Percentiles rank a stretch among this genome's conserved stretches.
Conservation (phyloP, 1,140 invertebrate genomes). For the Neodiprion fabricii region DNA sequence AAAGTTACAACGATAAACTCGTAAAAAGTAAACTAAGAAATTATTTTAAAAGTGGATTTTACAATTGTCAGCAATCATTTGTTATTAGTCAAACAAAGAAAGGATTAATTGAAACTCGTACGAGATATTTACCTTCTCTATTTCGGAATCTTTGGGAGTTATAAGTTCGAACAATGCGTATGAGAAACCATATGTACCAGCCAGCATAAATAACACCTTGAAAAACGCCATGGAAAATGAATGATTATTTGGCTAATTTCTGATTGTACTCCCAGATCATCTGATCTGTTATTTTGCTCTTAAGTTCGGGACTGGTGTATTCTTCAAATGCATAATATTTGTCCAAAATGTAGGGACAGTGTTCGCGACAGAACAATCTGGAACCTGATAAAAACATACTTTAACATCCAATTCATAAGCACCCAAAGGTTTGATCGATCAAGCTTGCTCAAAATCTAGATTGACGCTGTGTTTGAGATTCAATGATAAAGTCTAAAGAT, state of each 20-base stretch:
- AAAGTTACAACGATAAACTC: too few relatives aligned
- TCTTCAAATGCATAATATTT: conserved; percentile 49
- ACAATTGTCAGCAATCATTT: too few relatives aligned
- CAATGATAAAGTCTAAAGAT: too few relatives aligned
- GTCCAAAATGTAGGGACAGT: conserved; percentile 46
- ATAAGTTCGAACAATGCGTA: conserved; percentile 22
- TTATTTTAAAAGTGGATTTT: too few relatives aligned
- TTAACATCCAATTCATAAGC: background rate
- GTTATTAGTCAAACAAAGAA: too few relatives aligned
- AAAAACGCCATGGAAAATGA: conserved; percentile 38
- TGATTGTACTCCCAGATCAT: conserved; percentile 38
- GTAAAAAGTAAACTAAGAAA: too few relatives aligned
- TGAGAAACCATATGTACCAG: conserved; percentile 28
- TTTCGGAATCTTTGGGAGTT: conserved; percentile 14
- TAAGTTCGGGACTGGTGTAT: conserved; percentile 27
- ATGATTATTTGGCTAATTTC: conserved; percentile 31
- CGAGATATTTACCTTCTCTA: conserved; percentile 27
- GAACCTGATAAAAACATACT: conserved; percentile 43
- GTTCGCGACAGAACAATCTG: conserved; percentile 45
- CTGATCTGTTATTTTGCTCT: conserved; percentile 33
- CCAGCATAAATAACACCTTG: conserved; percentile 18
- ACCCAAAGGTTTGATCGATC: too few relatives aligned
- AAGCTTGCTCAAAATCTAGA: too few relatives aligned
- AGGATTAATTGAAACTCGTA: too few relatives aligned
- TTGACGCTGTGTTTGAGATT: too few relatives aligned